Conservation (phyloP, 2,113 vertebrate species). For the Lepisosteus osseus region DNA sequence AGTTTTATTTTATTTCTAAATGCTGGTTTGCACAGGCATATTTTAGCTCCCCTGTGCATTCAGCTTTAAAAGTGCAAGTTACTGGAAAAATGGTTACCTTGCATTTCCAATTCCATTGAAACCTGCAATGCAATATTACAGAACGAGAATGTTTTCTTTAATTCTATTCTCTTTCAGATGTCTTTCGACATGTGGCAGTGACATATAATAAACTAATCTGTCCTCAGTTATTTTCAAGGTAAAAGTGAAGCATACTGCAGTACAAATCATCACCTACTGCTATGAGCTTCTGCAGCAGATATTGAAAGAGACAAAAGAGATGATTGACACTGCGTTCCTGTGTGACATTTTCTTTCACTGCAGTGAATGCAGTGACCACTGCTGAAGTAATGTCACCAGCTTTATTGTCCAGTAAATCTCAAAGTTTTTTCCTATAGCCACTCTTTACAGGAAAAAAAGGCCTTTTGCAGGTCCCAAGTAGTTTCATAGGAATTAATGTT, state of each 20-base stretch:
- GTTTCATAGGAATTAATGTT: not conserved
- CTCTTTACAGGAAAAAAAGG: too few species aligned
- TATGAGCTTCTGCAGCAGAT: not conserved
- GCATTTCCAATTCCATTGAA: conserved; percentile 1
- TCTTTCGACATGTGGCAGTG: not conserved
- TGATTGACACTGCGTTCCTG: not conserved
- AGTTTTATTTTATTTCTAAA: not conserved
- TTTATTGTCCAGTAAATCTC: conserved; percentile 11
- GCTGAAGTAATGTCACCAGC: not conserved
- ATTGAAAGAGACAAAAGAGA: not conserved
- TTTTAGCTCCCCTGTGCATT: not conserved
- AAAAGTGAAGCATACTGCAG: not conserved
- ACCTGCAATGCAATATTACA: not conserved
- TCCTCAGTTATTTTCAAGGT: not conserved
- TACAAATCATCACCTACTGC: not conserved
- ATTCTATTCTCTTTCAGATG: not conserved
- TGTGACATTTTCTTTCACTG: not conserved
- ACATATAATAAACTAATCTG: not conserved
- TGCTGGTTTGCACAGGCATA: not conserved
- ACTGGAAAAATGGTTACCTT: not conserved
- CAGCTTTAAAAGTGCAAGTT: not conserved
- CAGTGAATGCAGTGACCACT: too few species aligned
- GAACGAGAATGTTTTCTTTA: not conserved
- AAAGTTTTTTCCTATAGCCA: not conserved
- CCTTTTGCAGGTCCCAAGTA: not conserved